These are phyloP conservation scores for Odontomyia ornata DNA, from an alignment of 2,888 invertebrate genomes.

Conservation along the genomic window DNA sequence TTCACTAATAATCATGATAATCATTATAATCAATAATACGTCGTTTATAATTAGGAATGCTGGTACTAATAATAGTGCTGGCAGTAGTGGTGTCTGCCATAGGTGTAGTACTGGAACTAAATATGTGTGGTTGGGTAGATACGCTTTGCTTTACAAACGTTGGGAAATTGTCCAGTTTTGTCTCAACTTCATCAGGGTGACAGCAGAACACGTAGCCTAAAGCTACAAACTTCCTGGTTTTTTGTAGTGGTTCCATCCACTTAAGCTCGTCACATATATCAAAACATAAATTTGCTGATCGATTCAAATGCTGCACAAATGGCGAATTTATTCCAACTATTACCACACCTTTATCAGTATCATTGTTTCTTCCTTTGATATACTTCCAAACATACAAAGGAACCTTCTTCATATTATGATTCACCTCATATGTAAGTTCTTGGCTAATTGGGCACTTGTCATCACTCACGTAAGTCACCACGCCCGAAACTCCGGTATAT, in stretches of 20 bases:
- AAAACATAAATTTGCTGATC: no score
- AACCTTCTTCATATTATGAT: background rate
- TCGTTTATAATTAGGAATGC: no score
- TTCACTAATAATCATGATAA: no score
- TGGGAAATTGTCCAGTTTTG: background rate
- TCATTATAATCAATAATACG: no score
- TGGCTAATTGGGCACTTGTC: background rate
- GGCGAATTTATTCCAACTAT: constrained; percentile 3
- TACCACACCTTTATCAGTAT: background rate
- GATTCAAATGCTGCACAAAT: background rate
- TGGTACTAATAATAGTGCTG: no score
- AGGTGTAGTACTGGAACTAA: no score
- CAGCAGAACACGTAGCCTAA: background rate
- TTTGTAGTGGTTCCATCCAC: background rate
- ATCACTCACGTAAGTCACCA: background rate
- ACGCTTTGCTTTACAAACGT: background rate
- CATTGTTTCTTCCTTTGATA: background rate
- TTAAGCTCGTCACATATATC: background rate
- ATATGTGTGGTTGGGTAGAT: no score
- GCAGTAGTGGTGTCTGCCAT: no score
- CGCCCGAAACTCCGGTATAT: background rate
- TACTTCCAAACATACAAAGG: constrained; percentile 10
- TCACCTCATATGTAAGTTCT: background rate
- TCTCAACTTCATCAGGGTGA: background rate
- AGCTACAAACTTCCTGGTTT: background rate